phyloP scores from a whole-genome alignment of 2,113 vertebrate species.

The Scomber colias region DNA sequence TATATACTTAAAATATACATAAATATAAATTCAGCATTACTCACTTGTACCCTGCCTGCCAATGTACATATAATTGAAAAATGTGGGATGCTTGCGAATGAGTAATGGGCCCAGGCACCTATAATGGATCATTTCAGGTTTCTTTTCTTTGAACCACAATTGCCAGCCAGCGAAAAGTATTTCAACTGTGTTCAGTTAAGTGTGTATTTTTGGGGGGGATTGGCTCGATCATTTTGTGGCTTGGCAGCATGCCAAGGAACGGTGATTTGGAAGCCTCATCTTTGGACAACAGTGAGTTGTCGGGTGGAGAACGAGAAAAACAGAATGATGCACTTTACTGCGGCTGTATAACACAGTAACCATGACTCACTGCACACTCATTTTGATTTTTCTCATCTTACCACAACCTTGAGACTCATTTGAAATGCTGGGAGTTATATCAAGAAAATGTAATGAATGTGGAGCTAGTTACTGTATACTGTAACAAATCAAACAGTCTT shows the following conservation, averaged over 20 bases:
- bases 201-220: slow-evolving; percentile 56
- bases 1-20: neutral
- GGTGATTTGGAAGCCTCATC: slow-evolving; percentile 50
- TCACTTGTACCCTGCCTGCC: slow-evolving; percentile 6
- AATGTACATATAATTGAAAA: slow-evolving; percentile 46
- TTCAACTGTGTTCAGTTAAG: slow-evolving; percentile 43
- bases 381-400: slow-evolving; percentile 36
- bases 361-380: slow-evolving; percentile 47
- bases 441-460: neutral
- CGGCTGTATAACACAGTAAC: slow-evolving; percentile 42
- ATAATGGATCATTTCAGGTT: slow-evolving; percentile 62
- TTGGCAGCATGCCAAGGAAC: slow-evolving; percentile 44
- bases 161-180: slow-evolving; percentile 59
- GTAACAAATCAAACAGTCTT: neutral
- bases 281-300: slow-evolving; percentile 59
- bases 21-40: slow-evolving; percentile 49
- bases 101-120: slow-evolving; percentile 47
- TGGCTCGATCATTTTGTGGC: slow-evolving; percentile 57
- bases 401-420: slow-evolving; percentile 54
- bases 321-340: slow-evolving; percentile 57
- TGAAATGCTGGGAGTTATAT: slow-evolving; percentile 30
- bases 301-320: slow-evolving; percentile 59
- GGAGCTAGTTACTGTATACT: neutral
- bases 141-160: slow-evolving; percentile 56
- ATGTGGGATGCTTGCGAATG: slow-evolving; percentile 44